These are phyloP conservation scores for Melanotaenia duboulayi DNA, from an alignment of 2,113 vertebrate species.

Conservation along the genomic window DNA sequence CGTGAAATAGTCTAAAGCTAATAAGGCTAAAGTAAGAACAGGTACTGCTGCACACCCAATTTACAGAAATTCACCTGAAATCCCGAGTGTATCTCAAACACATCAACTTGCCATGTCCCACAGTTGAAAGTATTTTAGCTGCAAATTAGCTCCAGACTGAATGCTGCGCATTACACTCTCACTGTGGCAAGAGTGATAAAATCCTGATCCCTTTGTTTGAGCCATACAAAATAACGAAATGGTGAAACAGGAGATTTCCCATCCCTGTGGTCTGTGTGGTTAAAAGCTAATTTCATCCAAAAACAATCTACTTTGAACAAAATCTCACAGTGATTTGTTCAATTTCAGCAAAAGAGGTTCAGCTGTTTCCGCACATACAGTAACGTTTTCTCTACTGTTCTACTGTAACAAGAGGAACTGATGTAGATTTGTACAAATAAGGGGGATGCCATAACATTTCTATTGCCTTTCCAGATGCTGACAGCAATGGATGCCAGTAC, in stretches of 20 bases:
- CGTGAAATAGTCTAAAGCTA: slow-evolving; percentile 16
- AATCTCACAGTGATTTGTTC: slow-evolving; percentile 32
- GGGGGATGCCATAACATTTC: slow-evolving; percentile 6
- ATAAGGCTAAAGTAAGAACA: slow-evolving; percentile 11
- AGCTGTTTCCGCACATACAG: not conserved
- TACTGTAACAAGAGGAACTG: slow-evolving; percentile 35
- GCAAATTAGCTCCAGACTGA: slow-evolving; percentile 34
- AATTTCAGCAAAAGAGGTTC: slow-evolving; percentile 33
- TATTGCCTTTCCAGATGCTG: slow-evolving; percentile 11
- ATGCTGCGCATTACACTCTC: slow-evolving; percentile 1
- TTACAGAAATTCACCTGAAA: not conserved
- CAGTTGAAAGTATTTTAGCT: slow-evolving; percentile 14
- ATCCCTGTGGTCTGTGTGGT: slow-evolving; percentile 35
- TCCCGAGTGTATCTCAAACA: slow-evolving; percentile 2
- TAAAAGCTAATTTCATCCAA: slow-evolving; percentile 43
- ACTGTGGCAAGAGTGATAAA: slow-evolving; percentile 1
- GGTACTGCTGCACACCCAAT: not conserved
- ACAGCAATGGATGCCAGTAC: slow-evolving; percentile 13
- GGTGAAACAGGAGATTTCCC: slow-evolving; percentile 47
- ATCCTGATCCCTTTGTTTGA: slow-evolving; percentile 17
- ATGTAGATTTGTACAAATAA: slow-evolving; percentile 31
- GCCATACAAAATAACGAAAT: slow-evolving; percentile 30
- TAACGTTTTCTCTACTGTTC: slow-evolving; percentile 12
- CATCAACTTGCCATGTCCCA: not conserved
- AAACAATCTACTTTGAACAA: slow-evolving; percentile 37